Evolutionary conservation across 2,113 vertebrate genomes (phyloP).

Genomic region (Cichladusa arquata): DNA sequence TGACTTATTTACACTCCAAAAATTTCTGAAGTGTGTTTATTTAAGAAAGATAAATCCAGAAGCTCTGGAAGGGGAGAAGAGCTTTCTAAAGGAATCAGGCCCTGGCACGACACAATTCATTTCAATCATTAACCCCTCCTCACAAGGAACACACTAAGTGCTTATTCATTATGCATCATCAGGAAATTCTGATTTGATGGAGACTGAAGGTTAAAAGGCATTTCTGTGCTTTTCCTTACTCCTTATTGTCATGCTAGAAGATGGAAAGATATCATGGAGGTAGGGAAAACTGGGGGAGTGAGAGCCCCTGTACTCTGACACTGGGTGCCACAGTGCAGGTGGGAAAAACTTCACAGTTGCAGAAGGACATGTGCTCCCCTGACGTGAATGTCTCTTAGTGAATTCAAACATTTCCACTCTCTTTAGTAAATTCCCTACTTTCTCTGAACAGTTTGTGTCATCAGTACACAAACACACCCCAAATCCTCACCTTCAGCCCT

Average conservation of each 20-base stretch:
- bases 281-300: neutral
- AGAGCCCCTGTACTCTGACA: neutral
- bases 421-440: neutral
- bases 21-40: constrained; percentile 61
- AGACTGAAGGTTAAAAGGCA: neutral
- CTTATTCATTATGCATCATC: neutral
- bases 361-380: neutral
- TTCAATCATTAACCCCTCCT: constrained; percentile 15
- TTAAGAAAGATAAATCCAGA: constrained; percentile 34
- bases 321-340: neutral
- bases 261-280: neutral
- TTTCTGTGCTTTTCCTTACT: neutral
- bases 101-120: neutral
- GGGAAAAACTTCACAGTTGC: rapidly evolving
- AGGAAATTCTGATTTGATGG: neutral
- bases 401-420: neutral
- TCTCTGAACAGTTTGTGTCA: neutral
- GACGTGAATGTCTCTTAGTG: rapidly evolving
- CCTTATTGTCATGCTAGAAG: neutral
- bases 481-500: neutral
- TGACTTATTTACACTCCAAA: constrained; percentile 41
- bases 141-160: neutral
- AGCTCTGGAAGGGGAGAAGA: neutral
- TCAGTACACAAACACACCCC: neutral
- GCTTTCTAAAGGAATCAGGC: neutral